Base-by-base conservation (phyloP, 2,797 vertebrate genomes). In the Momotus momota region DNA sequence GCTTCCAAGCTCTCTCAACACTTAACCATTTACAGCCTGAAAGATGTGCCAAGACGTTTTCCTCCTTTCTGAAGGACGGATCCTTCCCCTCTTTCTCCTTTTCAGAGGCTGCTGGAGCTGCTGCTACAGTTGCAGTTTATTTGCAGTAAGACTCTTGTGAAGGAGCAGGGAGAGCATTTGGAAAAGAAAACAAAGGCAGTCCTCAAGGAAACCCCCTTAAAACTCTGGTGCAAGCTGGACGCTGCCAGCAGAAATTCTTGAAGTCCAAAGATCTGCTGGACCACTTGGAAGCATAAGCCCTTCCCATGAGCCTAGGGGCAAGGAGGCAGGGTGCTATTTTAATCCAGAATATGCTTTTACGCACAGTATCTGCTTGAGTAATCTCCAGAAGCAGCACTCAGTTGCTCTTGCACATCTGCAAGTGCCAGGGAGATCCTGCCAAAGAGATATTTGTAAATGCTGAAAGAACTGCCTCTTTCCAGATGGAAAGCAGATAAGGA, bases 1-100 rank as follows among this genome's bases (percentile, higher is more conserved):
- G 79, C 79, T 75, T 85, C 49, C 52, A 60, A 79, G 55, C 86
- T 82, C 20, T 65, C 64, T 49, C 85, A 67, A 58, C 14, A 19
- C 25, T 95, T 93, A 93, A 96, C 86, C 6, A 9, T 84, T 95
- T 67, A 25, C 9, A 79, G 72, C 10, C 67, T n/a, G 66, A 83
- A 90, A 81, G 69, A 23, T 10, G 29, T 1, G 33, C 43, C 35
- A 25, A 83, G 46, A 35, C 9, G 22, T 17, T 61, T 90, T 92
- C 49, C 48, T 84, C 6, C 15, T 74, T 81, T 40, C 75, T 60
- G 49, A 20, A 81, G 51, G 12, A 73, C 0, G 1, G 25, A 49
- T 71, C 29, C 67, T 64, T 23, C 7, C 10, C 27, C 12, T 0
- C 18, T 88, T 57, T 51, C 23, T 65, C 33, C 6, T 16, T 78